phyloP scores from a whole-genome alignment of 2,113 vertebrate species.

The Spheniscus mendiculus region DNA sequence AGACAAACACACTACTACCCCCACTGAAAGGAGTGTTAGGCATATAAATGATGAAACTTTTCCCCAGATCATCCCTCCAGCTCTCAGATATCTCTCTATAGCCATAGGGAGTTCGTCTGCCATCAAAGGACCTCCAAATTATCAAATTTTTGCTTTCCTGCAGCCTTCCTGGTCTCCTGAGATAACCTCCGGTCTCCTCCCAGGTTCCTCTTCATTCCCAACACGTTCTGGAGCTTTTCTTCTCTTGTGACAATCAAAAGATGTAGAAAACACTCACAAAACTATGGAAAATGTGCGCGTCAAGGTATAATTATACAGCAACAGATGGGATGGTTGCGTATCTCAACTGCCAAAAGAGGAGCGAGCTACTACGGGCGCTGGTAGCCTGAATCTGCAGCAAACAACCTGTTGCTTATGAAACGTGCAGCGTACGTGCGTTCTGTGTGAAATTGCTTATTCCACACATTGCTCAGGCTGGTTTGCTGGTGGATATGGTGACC shows the following conservation, averaged over 20 bases:
- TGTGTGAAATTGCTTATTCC: neutral
- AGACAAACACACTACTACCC: neutral
- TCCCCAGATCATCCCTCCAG: neutral
- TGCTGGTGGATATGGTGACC: neutral
- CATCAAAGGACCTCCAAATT: neutral
- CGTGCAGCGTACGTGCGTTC: fast-evolving
- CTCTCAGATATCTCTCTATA: neutral
- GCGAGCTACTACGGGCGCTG: neutral
- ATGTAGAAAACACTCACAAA: neutral
- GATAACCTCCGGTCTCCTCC: neutral
- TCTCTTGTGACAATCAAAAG: neutral
- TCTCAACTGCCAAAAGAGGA: neutral
- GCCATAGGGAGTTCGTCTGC: neutral
- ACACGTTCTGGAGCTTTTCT: fast-evolving
- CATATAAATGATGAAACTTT: neutral
- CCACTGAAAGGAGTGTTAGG: neutral
- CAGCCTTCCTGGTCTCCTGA: neutral
- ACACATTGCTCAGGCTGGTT: fast-evolving
- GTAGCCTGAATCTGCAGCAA: neutral
- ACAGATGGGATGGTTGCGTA: neutral
- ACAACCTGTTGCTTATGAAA: neutral
- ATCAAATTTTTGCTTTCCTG: neutral
- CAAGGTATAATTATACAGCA: neutral
- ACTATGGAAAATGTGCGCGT: neutral
- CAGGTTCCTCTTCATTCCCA: neutral